Evolutionary conservation across 2,888 invertebrate species (phyloP), one percentile per base, ranked within the genome.

Genomic region (Drosophila atroscutellata): DNA sequence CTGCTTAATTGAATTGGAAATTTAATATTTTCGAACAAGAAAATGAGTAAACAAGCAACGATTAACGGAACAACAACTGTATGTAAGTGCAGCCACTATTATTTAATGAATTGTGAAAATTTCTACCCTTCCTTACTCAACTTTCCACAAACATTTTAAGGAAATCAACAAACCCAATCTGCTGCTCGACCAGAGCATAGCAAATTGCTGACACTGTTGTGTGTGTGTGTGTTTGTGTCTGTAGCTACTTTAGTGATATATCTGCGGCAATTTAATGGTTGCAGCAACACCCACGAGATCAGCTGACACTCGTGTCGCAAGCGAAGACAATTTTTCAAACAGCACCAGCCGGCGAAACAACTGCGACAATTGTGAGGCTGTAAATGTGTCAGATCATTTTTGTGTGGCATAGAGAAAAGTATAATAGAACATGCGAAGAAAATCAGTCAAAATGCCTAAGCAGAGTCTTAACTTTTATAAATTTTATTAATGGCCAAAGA

Each of bases 401-500:
- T 32, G 50, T 57, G 58, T 32, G 30, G 30, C 50, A 62, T 15
- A 47, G 4, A 42, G 49, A 55, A 50, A 47, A 66, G n/a, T 39
- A 26, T n/a, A 20, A 37, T 28, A 18, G n/a, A 54, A 20, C 4
- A 37, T 18, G 39, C 28, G 3, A 55, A 28, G 34, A 62, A 86
- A 67, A 83, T 76, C 68, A 73, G 72, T 76, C 81, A 87, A 71
- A 75, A 59, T 55, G 68, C 57, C 32, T 24, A 28, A 28, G 52
- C 49, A 52, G 51, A 71, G 72, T 59, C 66, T 84, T 77, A 67
- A 57, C 50, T 82, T 86, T 81, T 83, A 52, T 75, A 81, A 75
- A 71, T 89, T 84, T 85, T 85, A 85, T 85, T 85, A 80, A 85
- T 89, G 85, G 88, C 85, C 85, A 87, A 80, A 28, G 72, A 60